Base-by-base conservation (phyloP, 2,888 invertebrate genomes). In the Andrena flavipes region DNA sequence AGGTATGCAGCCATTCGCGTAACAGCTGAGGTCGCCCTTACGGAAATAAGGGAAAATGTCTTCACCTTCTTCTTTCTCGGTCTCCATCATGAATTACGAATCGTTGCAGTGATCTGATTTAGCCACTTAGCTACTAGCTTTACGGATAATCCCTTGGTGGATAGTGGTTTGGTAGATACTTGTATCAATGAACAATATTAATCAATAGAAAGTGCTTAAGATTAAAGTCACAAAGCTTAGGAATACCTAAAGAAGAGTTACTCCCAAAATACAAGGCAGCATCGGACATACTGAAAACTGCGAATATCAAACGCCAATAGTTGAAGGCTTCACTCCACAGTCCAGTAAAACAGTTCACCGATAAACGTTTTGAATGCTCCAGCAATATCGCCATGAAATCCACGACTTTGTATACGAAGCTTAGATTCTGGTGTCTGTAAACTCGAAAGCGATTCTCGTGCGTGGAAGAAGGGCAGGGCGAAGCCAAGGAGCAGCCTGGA, bases 1-100 rank as follows among this genome's bases (percentile, higher is more conserved):
- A 69, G 51, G 59, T 48, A 64, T 30, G 23, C 35, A 60, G n/a
- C 63, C 63, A 79, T 70, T 85, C 77, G 75, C 60, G 72, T 69
- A 64, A 70, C 63, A 33, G 59, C 67, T 60, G 60, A 69, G 76
- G 42, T 42, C 23, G 23, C 63, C 42, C 48, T 48, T n/a, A 35
- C 13, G 60, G 30, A 67, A 72, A 56, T 62, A 54, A 75, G 42
- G 49, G 60, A 4, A 68, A 35, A 35, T 7, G 2, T 56, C 6
- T n/a, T 35, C 16, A 0, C 35, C 35, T 26, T 26, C 7, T 33
- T 0, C 16, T 42, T 33, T 13, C 54, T 70, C 64, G 30, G 20
- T 16, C 29, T 5, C 13, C 35, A 2, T 35, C 56, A 26, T 13
- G 33, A 8, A 65, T 70, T 23, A 54, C 33, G 62, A 54, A 35